Evolutionary conservation across 1,140 invertebrate species (phyloP), one percentile per base, ranked within the genome.

Genomic region (Anagrus nilaparvatae): DNA sequence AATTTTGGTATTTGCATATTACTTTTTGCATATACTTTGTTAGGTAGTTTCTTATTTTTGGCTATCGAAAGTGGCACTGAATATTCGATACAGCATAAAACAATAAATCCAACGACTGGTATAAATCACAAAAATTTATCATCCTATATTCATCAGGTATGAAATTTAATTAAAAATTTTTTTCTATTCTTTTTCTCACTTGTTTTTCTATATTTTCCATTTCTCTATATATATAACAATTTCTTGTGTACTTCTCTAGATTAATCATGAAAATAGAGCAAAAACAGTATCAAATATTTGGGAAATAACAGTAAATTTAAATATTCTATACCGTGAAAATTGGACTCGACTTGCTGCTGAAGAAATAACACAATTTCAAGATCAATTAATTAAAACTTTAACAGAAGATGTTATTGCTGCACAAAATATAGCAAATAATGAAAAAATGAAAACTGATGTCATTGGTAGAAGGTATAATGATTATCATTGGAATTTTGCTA

Each of bases 321-420:
- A 95, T 63, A 92, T 95, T 53, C 72, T 96, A 10, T 94, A 96
- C 64, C 82, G 85, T 52, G 87, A 93, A 59, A 96, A 96, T 64
- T 96, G 90, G 91, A 95, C 91, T 31, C 74, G 82, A 55, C 67
- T 91, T 57, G 80, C 85, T 25, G 77, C 82, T 50, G 77, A 87
- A 58, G 87, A 95, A 67, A 87, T 95, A 49, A 79, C 81, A 31
- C 77, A 79, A 51, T 95, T 95, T 68, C 89, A 94, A 67, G 82
- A 88, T 56, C 79, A 84, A 60, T 68, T 93, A 44, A 77, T 93
- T 28, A 77, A 85, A 48, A 77, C 77, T 52, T 75, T 88, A 47
- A 77, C 78, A 16, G 81, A 84, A 49, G 82, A 87, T 58, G 77
- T 88, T 60, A 73, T 76, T 50, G 70, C 57, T 49, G 67, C 41